Base-by-base conservation (phyloP, 1,140 invertebrate genomes). In the Drosophila grimshawi region DNA sequence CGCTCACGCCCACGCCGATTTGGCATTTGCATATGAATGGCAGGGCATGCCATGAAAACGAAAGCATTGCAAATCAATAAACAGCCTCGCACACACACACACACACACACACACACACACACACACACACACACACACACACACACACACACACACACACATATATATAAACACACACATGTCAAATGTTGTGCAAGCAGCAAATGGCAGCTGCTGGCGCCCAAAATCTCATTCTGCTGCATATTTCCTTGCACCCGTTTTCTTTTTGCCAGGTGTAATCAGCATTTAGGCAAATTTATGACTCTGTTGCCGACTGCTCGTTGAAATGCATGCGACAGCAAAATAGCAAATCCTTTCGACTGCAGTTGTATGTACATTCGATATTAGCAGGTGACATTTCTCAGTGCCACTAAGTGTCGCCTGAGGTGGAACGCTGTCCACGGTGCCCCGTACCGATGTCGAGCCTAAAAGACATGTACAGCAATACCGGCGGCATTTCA, bases 401-500 rank as follows among this genome's bases (percentile, higher is more conserved):
- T 46, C 51, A 63, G 41, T 30, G 43, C 51, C 43, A 63, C 71
- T 75, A 82, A 83, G 80, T 82, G 80, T 71, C 46, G 69, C 80
- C 75, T 63, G 48, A 43, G 65, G 74, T 45, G 5, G 10, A 6
- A 32, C 10, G 5, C 2, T 32, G 10, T 39, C 19, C 2, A 41
- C 33, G 2, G n/a, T 52, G 33, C 5, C 30, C 19, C 37, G 33
- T 32, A 27, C 61, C 19, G 41, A 33, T 37, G 39, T 35, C 41
- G 29, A 27, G 68, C 76, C 80, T 88, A 88, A 89, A 89, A 80
- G 73, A 79, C 83, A 78, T 86, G 82, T 88, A 83, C 80, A 89
- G 72, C 72, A 63, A 66, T 77, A 77, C 86, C 77, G 73, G 80
- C 83, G 72, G 83, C 83, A 78, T 89, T 88, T 88, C 85, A 88